Evolutionary conservation across 2,113 vertebrate genomes (phyloP).

Genomic region (Meriones unguiculatus): DNA sequence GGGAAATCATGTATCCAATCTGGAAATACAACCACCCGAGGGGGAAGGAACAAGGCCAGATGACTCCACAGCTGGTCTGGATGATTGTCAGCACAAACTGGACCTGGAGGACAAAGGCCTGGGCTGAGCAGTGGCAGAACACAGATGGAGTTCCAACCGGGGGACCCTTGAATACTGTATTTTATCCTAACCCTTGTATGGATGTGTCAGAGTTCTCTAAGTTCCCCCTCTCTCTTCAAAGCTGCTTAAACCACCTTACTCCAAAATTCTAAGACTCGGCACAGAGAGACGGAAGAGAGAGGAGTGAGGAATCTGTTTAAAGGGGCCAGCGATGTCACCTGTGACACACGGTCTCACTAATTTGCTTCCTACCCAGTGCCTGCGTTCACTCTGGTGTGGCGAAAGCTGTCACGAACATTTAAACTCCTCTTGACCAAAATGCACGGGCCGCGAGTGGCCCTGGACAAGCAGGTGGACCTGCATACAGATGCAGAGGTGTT

Average conservation of each 20-base stretch:
- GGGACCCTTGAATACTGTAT: neutral
- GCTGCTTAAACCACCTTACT: neutral
- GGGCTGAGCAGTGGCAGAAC: neutral
- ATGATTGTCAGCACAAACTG: constrained; percentile 96
- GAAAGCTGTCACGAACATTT: neutral
- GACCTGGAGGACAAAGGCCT: constrained; percentile 84
- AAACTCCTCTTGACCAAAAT: neutral
- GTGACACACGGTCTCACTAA: neutral
- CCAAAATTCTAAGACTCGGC: neutral
- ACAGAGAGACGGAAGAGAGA: neutral
- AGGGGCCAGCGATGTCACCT: neutral
- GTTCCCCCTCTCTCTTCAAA: neutral
- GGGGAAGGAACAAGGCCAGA: constrained; percentile 95
- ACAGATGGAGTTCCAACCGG: rapidly evolving
- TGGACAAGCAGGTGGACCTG: neutral
- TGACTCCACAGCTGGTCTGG: constrained; percentile 93
- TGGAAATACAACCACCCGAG: constrained; percentile 97
- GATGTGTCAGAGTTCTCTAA: neutral
- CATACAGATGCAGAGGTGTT: neutral
- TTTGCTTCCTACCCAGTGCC: neutral
- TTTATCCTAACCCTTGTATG: neutral
- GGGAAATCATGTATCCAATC: constrained; percentile 95
- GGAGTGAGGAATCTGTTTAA: neutral
- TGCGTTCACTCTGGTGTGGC: neutral
- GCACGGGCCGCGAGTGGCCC: neutral